Percentiles rank a stretch among this genome's conserved stretches.
Evolutionary conservation across 2,797 vertebrate genomes (phyloP).

Genomic region (Sebastes diaconus): DNA sequence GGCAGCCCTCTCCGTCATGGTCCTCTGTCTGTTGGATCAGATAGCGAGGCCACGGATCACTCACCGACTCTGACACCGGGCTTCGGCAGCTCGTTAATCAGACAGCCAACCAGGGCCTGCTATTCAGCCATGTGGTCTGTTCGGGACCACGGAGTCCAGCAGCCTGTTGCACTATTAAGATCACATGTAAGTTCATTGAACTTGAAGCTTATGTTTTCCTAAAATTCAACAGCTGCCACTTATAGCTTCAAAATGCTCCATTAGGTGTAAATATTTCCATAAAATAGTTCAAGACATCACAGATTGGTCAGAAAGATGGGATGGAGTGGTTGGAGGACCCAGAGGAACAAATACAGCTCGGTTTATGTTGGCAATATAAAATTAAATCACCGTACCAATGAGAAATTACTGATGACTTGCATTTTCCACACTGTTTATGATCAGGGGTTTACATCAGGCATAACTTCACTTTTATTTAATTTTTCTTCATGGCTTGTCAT

Average conservation of each 20-base stretch:
- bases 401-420: background rate
- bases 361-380: background rate
- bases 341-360: background rate
- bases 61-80: slow-evolving; percentile 71
- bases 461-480: background rate
- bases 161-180: background rate
- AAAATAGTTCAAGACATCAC: background rate
- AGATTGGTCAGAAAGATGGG: background rate
- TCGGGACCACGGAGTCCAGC: background rate
- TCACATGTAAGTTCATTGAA: background rate
- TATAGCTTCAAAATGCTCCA: background rate
- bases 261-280: background rate
- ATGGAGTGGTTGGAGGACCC: background rate
- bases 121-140: slow-evolving; percentile 25
- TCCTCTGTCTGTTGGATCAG: slow-evolving; percentile 82
- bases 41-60: slow-evolving; percentile 77
- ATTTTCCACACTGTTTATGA: background rate
- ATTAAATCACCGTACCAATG: background rate
- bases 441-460: background rate
- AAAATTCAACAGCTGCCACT: background rate
- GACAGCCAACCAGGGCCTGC: slow-evolving; percentile 54
- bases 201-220: background rate
- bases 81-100: slow-evolving; percentile 79
- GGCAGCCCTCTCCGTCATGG: slow-evolving; percentile 82
- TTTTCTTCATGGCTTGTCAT: background rate